Percentiles rank a stretch among this genome's conserved stretches.
Conservation (phyloP, 2,113 vertebrate genomes). For the Cebus imitator region DNA sequence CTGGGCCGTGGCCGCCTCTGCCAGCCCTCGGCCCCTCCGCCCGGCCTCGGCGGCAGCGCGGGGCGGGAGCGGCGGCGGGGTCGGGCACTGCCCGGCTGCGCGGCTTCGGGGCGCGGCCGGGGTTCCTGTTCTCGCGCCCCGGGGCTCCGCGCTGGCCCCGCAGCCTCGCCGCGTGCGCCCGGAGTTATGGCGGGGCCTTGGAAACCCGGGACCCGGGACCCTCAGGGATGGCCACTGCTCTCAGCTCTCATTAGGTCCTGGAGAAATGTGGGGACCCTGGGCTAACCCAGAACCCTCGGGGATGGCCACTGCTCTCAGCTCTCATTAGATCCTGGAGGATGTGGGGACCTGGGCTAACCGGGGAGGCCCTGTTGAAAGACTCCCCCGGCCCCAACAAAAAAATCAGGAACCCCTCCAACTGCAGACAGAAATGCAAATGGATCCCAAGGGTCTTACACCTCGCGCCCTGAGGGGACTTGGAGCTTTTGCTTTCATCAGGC, state of each 20-base stretch:
- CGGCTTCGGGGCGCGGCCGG: neutral
- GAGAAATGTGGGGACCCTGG: neutral
- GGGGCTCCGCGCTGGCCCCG: too few species aligned
- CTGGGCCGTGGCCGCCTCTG: neutral
- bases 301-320: neutral
- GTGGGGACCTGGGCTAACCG: neutral
- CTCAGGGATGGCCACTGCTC: neutral
- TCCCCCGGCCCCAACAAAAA: too few species aligned
- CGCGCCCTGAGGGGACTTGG: constrained; percentile 64
- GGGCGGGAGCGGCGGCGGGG: neutral
- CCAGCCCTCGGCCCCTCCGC: accelerated
- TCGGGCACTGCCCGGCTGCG: too few species aligned
- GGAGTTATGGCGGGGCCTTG: neutral
- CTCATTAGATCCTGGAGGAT: neutral
- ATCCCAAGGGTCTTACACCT: constrained; percentile 67
- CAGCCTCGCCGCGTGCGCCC: neutral
- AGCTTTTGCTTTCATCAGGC: constrained; percentile 76
- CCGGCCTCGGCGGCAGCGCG: neutral
- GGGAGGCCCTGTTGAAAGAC: neutral
- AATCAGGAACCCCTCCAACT: neutral
- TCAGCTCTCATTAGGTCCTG: neutral
- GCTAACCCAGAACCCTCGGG: neutral
- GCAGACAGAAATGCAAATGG: neutral
- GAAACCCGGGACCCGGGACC: neutral
- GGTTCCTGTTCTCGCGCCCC: too few species aligned